A percentile compares a stretch with the other conserved stretches of the same genome.
Conservation (phyloP, 37 sponge, comb jelly and placozoan genomes). For the Lycopodina hypogea region DNA sequence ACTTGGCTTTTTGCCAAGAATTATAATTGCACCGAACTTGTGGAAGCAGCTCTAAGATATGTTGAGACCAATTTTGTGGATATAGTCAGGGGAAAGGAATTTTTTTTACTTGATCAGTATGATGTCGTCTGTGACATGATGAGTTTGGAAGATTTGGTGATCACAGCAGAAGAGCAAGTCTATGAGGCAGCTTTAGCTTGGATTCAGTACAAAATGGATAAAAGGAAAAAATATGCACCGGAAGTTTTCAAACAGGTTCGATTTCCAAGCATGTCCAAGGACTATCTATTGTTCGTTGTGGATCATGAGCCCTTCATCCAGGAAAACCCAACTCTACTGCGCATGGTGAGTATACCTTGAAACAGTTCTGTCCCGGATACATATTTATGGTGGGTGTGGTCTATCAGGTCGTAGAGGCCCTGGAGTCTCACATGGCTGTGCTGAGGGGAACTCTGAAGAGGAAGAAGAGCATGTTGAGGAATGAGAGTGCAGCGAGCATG, state of each 20-base stretch:
- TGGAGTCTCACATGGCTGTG: constrained; percentile 36
- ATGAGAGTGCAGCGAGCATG: not conserved
- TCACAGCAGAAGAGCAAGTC: constrained; percentile 74
- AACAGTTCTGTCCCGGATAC: not conserved
- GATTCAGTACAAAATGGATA: constrained; percentile 43
- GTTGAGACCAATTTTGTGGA: constrained; percentile 64
- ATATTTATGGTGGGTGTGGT: not conserved
- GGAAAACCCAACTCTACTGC: constrained; percentile 25
- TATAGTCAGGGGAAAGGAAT: constrained; percentile 46
- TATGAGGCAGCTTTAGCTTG: constrained; percentile 75
- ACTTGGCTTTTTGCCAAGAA: constrained; percentile 65
- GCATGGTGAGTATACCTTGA: not conserved
- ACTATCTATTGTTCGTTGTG: constrained; percentile 61
- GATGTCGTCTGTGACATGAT: constrained; percentile 39
- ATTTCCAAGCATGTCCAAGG: constrained; percentile 58
- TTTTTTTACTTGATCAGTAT: constrained; percentile 36
- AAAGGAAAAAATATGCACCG: constrained; percentile 23
- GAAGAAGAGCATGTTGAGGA: constrained; percentile 17
- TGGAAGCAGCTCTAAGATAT: constrained; percentile 57
- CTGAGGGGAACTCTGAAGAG: constrained; percentile 32
- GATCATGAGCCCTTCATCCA: constrained; percentile 54
- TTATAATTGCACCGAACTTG: constrained; percentile 62
- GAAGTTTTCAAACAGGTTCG: constrained; percentile 44
- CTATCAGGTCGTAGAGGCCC: constrained; percentile 57
- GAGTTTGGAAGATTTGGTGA: constrained; percentile 50